These are phyloP conservation scores for Centruroides sculpturatus DNA, from an alignment of 1,140 invertebrate genomes.

Conservation along the genomic window DNA sequence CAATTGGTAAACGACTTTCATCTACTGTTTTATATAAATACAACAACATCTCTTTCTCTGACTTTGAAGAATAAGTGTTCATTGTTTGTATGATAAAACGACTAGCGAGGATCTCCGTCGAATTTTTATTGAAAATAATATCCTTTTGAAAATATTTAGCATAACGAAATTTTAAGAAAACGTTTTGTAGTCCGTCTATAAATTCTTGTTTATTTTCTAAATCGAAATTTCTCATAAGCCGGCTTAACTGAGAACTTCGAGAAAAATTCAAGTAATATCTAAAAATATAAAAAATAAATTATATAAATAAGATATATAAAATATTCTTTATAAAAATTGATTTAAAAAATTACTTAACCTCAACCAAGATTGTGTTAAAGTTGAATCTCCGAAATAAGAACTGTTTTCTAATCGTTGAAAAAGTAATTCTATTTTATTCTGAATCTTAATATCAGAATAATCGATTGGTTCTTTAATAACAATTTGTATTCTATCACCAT, in stretches of 20 bases:
- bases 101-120: constrained; percentile 60
- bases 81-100: constrained; percentile 75
- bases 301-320: no score
- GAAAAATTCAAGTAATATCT: constrained; percentile 53
- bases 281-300: no score
- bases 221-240: constrained; percentile 41
- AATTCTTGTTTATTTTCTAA: constrained; percentile 60
- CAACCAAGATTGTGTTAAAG: constrained; percentile 84
- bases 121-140: constrained; percentile 60
- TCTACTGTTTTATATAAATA: constrained; percentile 58
- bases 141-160: constrained; percentile 48
- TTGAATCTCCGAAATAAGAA: constrained; percentile 48
- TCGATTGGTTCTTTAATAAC: constrained; percentile 66
- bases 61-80: constrained; percentile 73
- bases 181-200: constrained; percentile 18
- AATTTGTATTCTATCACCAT: constrained; percentile 75
- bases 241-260: constrained; percentile 50
- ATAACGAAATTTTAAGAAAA: background rate
- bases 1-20: constrained; percentile 62
- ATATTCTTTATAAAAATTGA: no score
- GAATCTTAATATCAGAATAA: constrained; percentile 63
- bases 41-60: constrained; percentile 77
- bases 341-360: constrained; percentile 24
- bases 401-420: constrained; percentile 63
- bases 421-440: constrained; percentile 59